A percentile compares a stretch with the other conserved stretches of the same genome.
Conservation (phyloP, 1,140 invertebrate genomes). For the Antheraea mylitta region DNA sequence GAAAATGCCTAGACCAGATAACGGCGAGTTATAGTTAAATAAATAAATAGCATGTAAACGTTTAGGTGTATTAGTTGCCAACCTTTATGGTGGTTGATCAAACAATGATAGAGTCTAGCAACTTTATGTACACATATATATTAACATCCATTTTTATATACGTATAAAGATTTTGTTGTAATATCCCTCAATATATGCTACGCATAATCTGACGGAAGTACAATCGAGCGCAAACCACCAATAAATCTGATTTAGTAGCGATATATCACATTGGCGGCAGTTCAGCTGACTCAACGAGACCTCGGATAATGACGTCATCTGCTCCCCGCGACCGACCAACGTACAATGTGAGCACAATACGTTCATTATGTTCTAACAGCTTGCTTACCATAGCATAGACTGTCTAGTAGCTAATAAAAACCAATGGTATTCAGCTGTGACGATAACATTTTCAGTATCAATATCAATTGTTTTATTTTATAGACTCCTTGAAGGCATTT, state of each 20-base stretch:
- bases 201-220: constrained; percentile 12
- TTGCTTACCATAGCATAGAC: constrained; percentile 41
- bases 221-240: constrained; percentile 33
- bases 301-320: constrained; percentile 41
- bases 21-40: too few relatives aligned
- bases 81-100: too few relatives aligned
- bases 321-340: constrained; percentile 18
- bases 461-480: too few relatives aligned
- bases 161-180: not conserved
- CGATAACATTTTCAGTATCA: not conserved
- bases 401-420: constrained; percentile 36
- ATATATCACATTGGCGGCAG: constrained; percentile 37
- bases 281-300: constrained; percentile 38
- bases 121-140: too few relatives aligned
- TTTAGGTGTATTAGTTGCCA: too few relatives aligned
- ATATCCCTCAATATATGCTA: not conserved
- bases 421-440: constrained; percentile 18
- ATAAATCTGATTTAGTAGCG: constrained; percentile 36
- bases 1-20: too few relatives aligned
- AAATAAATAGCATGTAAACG: too few relatives aligned
- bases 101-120: too few relatives aligned
- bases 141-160: too few relatives aligned
- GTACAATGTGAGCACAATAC: constrained; percentile 31
- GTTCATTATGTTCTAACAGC: constrained; percentile 47
- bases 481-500: too few relatives aligned